Evolutionary conservation across 2,113 vertebrate genomes (phyloP).

Genomic region (Myiozetetes cayanensis): DNA sequence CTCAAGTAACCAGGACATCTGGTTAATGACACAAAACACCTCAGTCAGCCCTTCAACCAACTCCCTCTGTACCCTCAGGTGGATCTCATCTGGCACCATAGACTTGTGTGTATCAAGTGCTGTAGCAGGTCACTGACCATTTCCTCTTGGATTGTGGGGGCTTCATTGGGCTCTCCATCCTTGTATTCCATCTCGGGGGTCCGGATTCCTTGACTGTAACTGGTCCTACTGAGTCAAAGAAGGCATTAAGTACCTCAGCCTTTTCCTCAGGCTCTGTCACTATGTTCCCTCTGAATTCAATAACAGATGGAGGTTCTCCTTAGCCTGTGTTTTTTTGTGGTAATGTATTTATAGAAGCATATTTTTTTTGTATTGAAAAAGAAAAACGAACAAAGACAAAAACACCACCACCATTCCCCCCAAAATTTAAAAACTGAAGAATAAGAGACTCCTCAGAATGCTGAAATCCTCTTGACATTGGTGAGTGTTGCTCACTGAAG

Average conservation of each 20-base stretch:
- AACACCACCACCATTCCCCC: fast-evolving
- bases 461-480: background rate
- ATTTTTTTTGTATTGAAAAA: background rate
- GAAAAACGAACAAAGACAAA: background rate
- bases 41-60: background rate
- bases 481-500: background rate
- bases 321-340: background rate
- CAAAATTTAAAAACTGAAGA: background rate
- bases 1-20: fast-evolving
- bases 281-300: background rate
- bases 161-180: background rate
- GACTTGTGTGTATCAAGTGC: background rate
- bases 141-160: background rate
- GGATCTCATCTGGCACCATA: background rate
- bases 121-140: background rate
- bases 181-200: background rate
- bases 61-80: background rate
- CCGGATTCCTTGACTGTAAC: background rate
- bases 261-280: background rate
- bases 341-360: background rate
- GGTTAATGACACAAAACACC: background rate
- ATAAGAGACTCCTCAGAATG: background rate
- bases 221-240: background rate
- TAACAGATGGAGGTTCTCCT: background rate
- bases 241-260: background rate